Conservation (phyloP, 53 echinoderm and acorn worm species). For the Zoroaster sp. region DNA sequence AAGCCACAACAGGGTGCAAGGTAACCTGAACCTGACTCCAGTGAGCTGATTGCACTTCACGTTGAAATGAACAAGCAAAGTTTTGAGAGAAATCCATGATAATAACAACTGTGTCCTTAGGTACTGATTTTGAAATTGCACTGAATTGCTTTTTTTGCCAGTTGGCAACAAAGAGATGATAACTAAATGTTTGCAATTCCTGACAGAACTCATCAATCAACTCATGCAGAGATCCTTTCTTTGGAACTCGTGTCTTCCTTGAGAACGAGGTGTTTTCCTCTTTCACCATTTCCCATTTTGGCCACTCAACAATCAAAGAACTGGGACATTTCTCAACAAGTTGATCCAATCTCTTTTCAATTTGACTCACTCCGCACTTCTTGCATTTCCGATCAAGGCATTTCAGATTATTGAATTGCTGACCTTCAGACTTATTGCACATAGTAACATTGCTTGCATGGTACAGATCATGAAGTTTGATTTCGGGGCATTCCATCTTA, state of each 20-base stretch:
- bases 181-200: background rate
- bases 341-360: background rate
- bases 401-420: background rate
- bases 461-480: background rate
- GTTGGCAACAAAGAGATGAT: background rate
- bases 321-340: background rate
- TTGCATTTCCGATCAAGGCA: background rate
- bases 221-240: background rate
- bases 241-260: background rate
- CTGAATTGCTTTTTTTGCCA: slow-evolving; percentile 9
- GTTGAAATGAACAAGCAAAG: slow-evolving; percentile 3
- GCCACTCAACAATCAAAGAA: background rate
- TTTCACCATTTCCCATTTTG: background rate
- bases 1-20: slow-evolving; percentile 18
- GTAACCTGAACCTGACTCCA: slow-evolving; percentile 12
- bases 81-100: slow-evolving; percentile 4
- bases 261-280: background rate
- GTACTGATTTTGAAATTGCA: background rate
- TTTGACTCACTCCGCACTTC: background rate
- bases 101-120: background rate
- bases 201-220: background rate
- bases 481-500: background rate
- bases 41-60: slow-evolving; percentile 22
- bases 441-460: background rate
- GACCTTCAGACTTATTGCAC: background rate